Conservation (phyloP, 2,797 vertebrate species). For the Gouania willdenowi region DNA sequence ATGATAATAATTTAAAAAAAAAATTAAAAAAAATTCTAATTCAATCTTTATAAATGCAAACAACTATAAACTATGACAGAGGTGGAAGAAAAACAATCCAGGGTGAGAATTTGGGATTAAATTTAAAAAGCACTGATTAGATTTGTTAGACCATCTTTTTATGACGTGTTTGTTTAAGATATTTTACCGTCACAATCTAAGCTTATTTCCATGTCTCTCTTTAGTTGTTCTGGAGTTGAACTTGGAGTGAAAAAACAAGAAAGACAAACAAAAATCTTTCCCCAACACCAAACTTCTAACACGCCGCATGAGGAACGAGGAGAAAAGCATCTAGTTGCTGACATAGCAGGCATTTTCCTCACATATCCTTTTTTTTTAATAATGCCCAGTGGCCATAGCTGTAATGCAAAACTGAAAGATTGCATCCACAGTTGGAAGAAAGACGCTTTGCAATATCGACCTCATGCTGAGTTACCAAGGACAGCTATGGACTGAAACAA, state of each 20-base stretch:
- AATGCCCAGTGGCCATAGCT: slow-evolving; percentile 32
- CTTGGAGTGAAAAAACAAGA: neutral
- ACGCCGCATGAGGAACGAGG: slow-evolving; percentile 1
- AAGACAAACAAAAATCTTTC: neutral
- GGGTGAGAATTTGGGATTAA: neutral
- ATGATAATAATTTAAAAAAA: no score
- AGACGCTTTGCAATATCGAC: slow-evolving; percentile 21
- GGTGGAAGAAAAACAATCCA: slow-evolving; percentile 1
- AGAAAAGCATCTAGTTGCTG: slow-evolving; percentile 30
- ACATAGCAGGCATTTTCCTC: slow-evolving; percentile 25
- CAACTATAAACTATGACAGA: neutral
- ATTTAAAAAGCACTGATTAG: no score
- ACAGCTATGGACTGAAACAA: slow-evolving; percentile 1
- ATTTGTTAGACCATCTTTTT: no score
- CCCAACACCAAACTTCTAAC: neutral
- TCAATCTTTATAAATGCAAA: neutral
- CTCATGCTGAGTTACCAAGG: slow-evolving; percentile 16
- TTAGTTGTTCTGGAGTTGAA: neutral
- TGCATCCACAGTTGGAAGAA: slow-evolving; percentile 1
- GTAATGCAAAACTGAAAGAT: slow-evolving; percentile 20
- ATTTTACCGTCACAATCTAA: neutral
- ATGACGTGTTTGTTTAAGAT: neutral
- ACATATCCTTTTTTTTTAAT: slow-evolving; percentile 26
- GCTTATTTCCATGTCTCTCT: neutral
- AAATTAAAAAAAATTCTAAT: neutral